phyloP scores from a whole-genome alignment of 1,140 invertebrate species.

The Trichonephila clavata region DNA sequence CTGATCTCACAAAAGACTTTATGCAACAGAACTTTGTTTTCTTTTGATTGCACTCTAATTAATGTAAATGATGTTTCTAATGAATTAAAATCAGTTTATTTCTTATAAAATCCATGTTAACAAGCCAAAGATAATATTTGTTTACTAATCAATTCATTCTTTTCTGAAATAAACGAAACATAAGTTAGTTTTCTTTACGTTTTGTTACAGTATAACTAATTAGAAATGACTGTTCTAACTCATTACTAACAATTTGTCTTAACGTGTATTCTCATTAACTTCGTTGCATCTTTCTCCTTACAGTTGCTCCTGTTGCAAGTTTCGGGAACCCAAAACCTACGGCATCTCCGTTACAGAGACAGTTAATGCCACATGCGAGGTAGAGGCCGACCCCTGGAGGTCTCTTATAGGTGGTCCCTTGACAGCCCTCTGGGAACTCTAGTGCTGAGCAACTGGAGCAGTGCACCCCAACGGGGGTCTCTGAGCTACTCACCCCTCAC shows the following conservation, averaged over 20 bases:
- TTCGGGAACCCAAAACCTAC: constrained; percentile 90
- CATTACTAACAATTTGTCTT: too few relatives aligned
- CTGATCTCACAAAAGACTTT: too few relatives aligned
- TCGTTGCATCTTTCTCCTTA: constrained; percentile 22
- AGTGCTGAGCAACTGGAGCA: constrained; percentile 81
- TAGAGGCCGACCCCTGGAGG: constrained; percentile 90
- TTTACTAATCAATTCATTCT: too few relatives aligned
- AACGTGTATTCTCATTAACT: not conserved
- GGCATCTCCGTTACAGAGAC: constrained; percentile 93
- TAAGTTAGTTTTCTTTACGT: not conserved
- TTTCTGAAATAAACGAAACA: too few relatives aligned
- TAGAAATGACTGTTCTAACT: not conserved
- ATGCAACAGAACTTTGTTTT: too few relatives aligned
- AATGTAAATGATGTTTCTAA: too few relatives aligned
- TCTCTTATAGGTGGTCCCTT: constrained; percentile 93
- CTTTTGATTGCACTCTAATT: too few relatives aligned
- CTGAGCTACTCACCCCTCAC: constrained; percentile 73
- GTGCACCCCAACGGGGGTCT: not conserved
- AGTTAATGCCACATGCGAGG: constrained; percentile 91
- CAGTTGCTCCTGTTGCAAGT: constrained; percentile 93
- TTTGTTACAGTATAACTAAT: not conserved
- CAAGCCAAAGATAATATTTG: too few relatives aligned
- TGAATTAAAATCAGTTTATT: too few relatives aligned
- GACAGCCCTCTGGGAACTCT: constrained; percentile 94
- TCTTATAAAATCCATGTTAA: too few relatives aligned